Evolutionary conservation across 2,113 vertebrate species (phyloP), one percentile per base, ranked within the genome.

Genomic region (Equus przewalskii): DNA sequence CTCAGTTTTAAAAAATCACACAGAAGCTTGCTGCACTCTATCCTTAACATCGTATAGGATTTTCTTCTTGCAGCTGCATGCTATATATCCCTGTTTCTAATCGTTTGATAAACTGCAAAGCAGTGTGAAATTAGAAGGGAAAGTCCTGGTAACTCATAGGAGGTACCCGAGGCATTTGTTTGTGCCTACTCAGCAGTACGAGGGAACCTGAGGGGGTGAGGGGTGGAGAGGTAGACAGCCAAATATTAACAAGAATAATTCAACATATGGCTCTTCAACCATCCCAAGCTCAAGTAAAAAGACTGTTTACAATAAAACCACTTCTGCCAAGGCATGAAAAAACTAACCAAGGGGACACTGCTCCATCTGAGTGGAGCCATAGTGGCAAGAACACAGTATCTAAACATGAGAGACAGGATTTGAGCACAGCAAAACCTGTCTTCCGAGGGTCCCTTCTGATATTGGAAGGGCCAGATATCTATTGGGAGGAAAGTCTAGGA

Each of bases 1-100:
- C 90, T 76, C 84, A 62, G 65, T 69, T 75, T 79, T 70, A 84
- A 86, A 54, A 92, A 94, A 76, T 51, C 54, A 56, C 73, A 82
- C 8, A 10, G 10, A 89, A 76, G 36, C 78, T 93, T 85, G 75
- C 70, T 79, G 9, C 22, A 65, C 2, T 65, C 79, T 69, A 54
- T 56, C 33, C 70, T 82, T 83, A 81, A 96, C 90, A 89, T 51
- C 36, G 82, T n/a, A 75, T 28, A 79, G 82, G 70, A 62, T 46
- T 64, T 76, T 62, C 26, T 36, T 87, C 81, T 70, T 83, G 82
- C 56, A 85, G 65, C 41, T 58, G n/a, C 19, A 19, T 11, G 33
- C 24, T 81, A 6, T 10, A 62, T 3, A 51, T n/a, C 1, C 19
- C 58, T 70, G 14, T 83, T 80, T 89, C n/a, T 95, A 76, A 82